Conservation (phyloP, 2,113 vertebrate species). For the Herpetotheres cachinnans region DNA sequence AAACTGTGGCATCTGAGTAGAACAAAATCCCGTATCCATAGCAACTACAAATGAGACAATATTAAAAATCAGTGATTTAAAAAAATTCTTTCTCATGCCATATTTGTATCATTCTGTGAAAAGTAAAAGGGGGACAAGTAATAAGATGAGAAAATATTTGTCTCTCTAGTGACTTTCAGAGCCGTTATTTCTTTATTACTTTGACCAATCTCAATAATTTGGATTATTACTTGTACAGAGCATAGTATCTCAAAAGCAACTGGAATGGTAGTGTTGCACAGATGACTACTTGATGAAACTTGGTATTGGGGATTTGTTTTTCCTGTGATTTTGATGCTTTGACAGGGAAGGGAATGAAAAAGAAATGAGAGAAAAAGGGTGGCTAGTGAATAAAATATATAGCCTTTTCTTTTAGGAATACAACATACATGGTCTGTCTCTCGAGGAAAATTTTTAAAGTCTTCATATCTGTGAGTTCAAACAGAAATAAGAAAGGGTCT, state of each 20-base stretch:
- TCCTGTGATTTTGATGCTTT: neutral
- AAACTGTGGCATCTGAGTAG: neutral
- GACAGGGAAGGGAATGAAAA: neutral
- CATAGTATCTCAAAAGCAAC: neutral
- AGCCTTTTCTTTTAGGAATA: neutral
- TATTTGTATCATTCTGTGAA: neutral
- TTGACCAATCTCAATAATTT: neutral
- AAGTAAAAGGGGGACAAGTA: neutral
- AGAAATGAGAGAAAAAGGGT: neutral
- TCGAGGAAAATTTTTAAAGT: neutral
- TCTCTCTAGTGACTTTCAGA: neutral
- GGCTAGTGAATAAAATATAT: neutral
- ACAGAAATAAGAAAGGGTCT: neutral
- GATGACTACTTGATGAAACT: neutral
- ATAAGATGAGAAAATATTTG: neutral
- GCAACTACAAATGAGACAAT: slow-evolving; percentile 25
- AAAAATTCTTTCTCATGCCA: neutral
- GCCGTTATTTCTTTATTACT: neutral
- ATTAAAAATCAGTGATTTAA: neutral
- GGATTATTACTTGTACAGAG: neutral
- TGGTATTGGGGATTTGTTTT: neutral
- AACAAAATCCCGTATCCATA: slow-evolving; percentile 29
- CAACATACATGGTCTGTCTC: fast-evolving
- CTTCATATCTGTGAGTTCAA: neutral
- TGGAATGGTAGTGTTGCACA: neutral